Evolutionary conservation across 2,113 vertebrate species (phyloP), one percentile per base, ranked within the genome.

Genomic region (Motacilla tschutschensis): DNA sequence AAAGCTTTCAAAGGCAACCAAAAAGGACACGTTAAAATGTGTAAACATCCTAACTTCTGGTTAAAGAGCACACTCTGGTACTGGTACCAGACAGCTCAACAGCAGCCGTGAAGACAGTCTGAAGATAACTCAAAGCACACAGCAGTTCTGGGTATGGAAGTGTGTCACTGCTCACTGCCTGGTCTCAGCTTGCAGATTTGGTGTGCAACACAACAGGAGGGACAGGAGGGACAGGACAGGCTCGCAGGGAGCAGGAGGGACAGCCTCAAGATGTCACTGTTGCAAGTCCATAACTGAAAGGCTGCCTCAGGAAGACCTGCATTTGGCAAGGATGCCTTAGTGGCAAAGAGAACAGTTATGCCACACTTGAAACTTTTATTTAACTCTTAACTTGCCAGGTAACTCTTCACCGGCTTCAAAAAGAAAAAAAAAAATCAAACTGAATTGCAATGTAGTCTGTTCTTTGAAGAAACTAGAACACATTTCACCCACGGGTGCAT

Each of bases 181-280:
- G 53, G 19, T 15, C 44, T 57, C 6, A 2, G 17, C 66, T 10
- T 14, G 28, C 36, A 53, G 43, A 21, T 25, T 0, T 24, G 46
- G 41, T 19, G 26, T 10, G 43, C 63, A 33, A 17, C 40, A 71
- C 38, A 14, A 17, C 69, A 44, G 74, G 29, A 40, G 55, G 51
- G 66, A 17, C 69, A 44, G 74, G 29, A 40, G 55, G 51, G 66
- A 41, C 70, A 67, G 66, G 14, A 51, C 26, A 87, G 44, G 53
- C 44, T 60, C 1, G 8, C 8, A 54, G 65, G 33, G 26, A 44
- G 9, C 47, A 48, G 2, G 26, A 76, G 31, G 51, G 48, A 36
- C 48, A 70, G n/a, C 81, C 88, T 92, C 81, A 73, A 84, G 84
- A 71, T 87, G 90, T 92, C 88, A 93, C 88, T 88, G 14, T 18